These are phyloP conservation scores for Argyrosomus regius DNA, from an alignment of 2,797 vertebrate genomes.

Conservation along the genomic window DNA sequence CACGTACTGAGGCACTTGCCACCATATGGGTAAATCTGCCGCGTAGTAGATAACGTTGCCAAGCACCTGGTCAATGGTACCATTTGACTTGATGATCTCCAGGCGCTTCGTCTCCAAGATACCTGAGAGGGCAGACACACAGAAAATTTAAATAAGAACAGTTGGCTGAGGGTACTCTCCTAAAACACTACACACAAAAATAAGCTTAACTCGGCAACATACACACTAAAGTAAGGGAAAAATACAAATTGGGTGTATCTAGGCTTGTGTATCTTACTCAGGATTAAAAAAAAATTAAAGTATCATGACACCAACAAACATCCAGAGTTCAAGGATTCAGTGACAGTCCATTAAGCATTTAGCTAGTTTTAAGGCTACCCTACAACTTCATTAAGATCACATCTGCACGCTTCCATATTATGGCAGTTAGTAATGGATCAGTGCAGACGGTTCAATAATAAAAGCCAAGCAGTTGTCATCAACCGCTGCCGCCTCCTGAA, in stretches of 20 bases:
- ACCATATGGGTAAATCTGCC: slow-evolving; percentile 95
- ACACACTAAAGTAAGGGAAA: background rate
- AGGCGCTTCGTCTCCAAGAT: slow-evolving; percentile 96
- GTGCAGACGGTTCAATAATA: slow-evolving; percentile 69
- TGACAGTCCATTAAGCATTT: slow-evolving; percentile 73
- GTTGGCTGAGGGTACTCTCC: background rate
- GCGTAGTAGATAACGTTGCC: slow-evolving; percentile 91
- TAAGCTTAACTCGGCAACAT: background rate
- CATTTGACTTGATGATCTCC: slow-evolving; percentile 86
- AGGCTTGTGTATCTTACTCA: slow-evolving; percentile 16
- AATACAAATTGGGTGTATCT: background rate
- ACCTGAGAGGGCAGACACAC: slow-evolving; percentile 80
- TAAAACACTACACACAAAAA: background rate
- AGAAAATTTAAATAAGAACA: slow-evolving; percentile 39
- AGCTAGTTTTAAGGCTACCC: slow-evolving; percentile 68
- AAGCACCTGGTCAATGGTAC: slow-evolving; percentile 91
- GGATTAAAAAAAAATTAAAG: slow-evolving; percentile 14
- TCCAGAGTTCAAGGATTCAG: slow-evolving; percentile 42
- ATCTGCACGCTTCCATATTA: slow-evolving; percentile 73
- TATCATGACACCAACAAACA: slow-evolving; percentile 56
- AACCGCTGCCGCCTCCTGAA: slow-evolving; percentile 64
- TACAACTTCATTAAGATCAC: slow-evolving; percentile 75
- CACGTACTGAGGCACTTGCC: slow-evolving; percentile 98
- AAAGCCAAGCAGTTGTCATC: slow-evolving; percentile 75
- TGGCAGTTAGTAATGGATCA: slow-evolving; percentile 65